Base-by-base conservation (phyloP, 1,140 invertebrate species). In the Brachionus rubens region DNA sequence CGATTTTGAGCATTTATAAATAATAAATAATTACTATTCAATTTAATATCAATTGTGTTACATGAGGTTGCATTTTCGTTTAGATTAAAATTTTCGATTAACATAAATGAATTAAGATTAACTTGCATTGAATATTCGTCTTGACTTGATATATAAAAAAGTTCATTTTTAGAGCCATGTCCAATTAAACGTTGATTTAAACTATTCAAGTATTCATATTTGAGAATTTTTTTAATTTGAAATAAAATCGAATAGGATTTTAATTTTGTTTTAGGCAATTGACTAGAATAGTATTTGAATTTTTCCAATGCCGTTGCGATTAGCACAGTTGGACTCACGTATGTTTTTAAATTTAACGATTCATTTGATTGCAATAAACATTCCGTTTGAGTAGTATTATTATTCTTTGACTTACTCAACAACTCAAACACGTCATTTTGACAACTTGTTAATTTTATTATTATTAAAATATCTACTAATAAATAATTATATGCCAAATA, bases 191-290 rank as follows among this genome's bases (percentile, higher is more conserved):
- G 14, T 46, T 46, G 5, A 14, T 46, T 46, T 7, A 7, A 14
- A 16, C 7, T 36, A 43, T 43, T 24, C n/a, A 21, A 19, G 26
- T 43, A 0, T 43, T 65, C 59, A 36, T 65, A 65, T 14, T 65
- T 65, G 16, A 65, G 14, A 43, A 65, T 65, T 65, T 65, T 65
- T 65, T 65, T 65, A 3, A 65, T 41, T 26, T 36, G 59, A 65
- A 65, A 65, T 0, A 65, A 19, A 24, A 65, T 65, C 1, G 59
- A 65, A 24, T 21, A 65, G n/a, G 59, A 43, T 21, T 41, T 36
- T 43, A 43, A 12, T 46, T 14, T 5, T 3, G 43, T 46, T 19
- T 26, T 21, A 14, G 41, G 21, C 9, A 12, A 9, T 24, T 43
- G 40, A 43, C 59, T 65, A 41, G 59, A 14, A 19, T 43, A 65